A percentile compares a stretch with the other conserved stretches of the same genome.
phyloP scores from a whole-genome alignment of 2,797 vertebrate species.

The Bradypodion pumilum region DNA sequence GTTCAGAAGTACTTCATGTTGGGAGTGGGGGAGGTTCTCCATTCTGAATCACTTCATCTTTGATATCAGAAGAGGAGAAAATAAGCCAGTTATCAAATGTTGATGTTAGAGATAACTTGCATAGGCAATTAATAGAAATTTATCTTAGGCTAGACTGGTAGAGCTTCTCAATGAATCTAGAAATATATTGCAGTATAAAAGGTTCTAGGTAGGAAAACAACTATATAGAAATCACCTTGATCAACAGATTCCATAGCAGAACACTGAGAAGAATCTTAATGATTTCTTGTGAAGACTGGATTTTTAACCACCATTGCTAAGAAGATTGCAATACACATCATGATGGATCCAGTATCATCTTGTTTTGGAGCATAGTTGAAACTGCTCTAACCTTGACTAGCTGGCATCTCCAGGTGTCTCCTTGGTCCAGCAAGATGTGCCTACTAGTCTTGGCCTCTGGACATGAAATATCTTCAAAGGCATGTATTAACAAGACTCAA shows the following conservation, averaged over 20 bases:
- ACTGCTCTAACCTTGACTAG: not conserved
- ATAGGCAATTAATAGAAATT: constrained; percentile 10
- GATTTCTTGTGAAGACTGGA: not conserved
- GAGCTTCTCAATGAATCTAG: not conserved
- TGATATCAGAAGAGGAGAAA: constrained; percentile 26
- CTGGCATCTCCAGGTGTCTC: constrained; percentile 17
- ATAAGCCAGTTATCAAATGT: constrained; percentile 14
- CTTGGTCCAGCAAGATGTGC: not conserved
- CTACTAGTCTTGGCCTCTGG: not conserved
- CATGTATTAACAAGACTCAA: not conserved
- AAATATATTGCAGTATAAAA: constrained; percentile 23
- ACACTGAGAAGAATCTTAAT: not conserved
- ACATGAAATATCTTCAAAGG: not conserved
- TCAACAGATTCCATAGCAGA: not conserved
- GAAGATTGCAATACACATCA: fast-evolving
- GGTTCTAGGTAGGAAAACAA: not conserved
- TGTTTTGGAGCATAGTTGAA: not conserved
- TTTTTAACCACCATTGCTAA: not conserved
- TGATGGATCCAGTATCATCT: not conserved
- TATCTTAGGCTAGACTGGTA: not conserved
- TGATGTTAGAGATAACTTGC: not conserved
- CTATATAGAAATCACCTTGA: not conserved
- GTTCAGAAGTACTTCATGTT: constrained; percentile 19
- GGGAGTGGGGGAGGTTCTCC: not conserved
- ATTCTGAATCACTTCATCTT: constrained; percentile 27